Base-by-base conservation (phyloP, 2,113 vertebrate species). In the Mastomys coucha region DNA sequence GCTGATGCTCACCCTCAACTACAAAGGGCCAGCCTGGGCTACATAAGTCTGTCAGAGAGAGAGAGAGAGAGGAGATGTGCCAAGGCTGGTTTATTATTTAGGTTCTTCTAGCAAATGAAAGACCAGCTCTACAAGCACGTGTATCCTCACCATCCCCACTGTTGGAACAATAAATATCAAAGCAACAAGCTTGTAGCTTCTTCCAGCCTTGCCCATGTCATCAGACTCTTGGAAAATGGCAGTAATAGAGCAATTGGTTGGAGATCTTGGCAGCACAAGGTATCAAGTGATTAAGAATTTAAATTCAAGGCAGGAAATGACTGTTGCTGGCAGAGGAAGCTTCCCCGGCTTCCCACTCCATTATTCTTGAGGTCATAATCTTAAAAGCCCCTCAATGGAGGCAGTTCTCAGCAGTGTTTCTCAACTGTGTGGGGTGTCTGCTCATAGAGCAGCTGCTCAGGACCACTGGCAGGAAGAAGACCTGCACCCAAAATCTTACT, bases 231-330 rank as follows among this genome's bases (percentile, higher is more conserved):
- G 93, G 82, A 89, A 89, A 93, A 90, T 63, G 86, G 67, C 76
- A 87, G 78, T 89, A 36, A 92, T 45, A 76, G 89, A 39, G 69
- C 77, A 96, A 97, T 93, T 95, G 91, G 88, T 89, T 86, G 65
- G 76, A 60, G 70, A 13, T 93, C 95, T 97, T 94, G 92, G 89
- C 91, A 70, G 92, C 51, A 67, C 77, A 73, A 93, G 88, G 86
- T 87, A 93, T 39, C 88, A 92, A 95, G 92, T 96, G 95, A 97
- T 94, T 93, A 97, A 96, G 96, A 94, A 96, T 96, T 96, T 94
- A 58, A 84, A 96, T 92, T 60, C 53, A 69, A 91, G 93, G 91
- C 95, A 97, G 95, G 96, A 97, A 97, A 86, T 91, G 81, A 92
- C 76, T 73, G 11, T 56, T 95, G 86, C 63, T 72, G 73, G 70